These are phyloP conservation scores for Muntiacus reevesi DNA, from an alignment of 2,113 vertebrate species.

Conservation along the genomic window DNA sequence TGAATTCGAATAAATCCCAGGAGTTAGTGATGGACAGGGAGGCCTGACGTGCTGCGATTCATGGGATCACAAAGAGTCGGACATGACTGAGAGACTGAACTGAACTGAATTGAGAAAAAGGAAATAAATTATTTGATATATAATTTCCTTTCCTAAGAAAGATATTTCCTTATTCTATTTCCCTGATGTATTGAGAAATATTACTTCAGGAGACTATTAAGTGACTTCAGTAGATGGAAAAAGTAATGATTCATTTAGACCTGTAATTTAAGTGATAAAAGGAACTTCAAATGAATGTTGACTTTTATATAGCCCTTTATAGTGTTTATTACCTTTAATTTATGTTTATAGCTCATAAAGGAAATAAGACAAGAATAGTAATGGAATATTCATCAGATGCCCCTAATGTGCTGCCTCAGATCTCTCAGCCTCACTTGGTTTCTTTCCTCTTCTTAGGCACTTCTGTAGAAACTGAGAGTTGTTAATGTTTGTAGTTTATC, in stretches of 20 bases:
- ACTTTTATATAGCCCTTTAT: neutral
- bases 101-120: neutral
- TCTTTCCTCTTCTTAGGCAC: neutral
- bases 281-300: neutral
- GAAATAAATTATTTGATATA: neutral
- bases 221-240: neutral
- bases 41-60: no score
- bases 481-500: neutral
- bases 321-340: neutral
- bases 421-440: neutral
- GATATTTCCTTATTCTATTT: neutral
- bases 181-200: neutral
- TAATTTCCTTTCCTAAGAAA: neutral
- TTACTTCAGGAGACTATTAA: neutral
- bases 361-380: neutral
- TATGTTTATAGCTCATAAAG: neutral
- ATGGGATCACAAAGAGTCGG: no score
- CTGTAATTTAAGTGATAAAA: neutral
- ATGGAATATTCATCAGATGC: neutral
- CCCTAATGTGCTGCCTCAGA: neutral
- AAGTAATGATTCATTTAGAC: neutral
- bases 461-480: neutral
- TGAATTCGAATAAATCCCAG: no score
- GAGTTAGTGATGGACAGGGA: no score
- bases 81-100: no score